Percentiles rank a stretch among this genome's conserved stretches.
Evolutionary conservation across 30 jellyfish, hydroid and myxozoan genomes (phyloP).

Genomic region (Pseudorhiza aurosa): DNA sequence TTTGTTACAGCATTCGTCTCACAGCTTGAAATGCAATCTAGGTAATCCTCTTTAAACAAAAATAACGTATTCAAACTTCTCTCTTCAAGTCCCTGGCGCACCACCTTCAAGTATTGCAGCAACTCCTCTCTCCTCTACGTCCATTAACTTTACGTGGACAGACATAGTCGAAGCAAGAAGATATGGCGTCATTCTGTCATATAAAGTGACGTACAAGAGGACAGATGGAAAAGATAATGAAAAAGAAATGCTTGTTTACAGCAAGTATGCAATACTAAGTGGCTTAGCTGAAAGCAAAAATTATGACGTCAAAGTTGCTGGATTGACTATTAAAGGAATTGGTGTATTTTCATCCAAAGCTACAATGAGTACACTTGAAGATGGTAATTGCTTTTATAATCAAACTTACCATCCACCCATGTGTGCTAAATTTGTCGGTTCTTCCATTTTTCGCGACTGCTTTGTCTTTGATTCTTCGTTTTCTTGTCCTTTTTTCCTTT

Average conservation of each 20-base stretch:
- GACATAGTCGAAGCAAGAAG: slow-evolving; percentile 1
- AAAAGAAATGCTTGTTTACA: neutral
- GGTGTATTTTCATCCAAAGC: slow-evolving; percentile 10
- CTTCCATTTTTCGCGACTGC: too few relatives aligned
- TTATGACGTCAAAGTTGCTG: slow-evolving; percentile 44
- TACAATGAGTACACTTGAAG: neutral
- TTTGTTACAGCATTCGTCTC: too few relatives aligned
- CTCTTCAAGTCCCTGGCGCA: slow-evolving; percentile 32
- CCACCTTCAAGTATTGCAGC: slow-evolving; percentile 26
- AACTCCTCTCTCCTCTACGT: neutral
- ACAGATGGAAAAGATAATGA: slow-evolving; percentile 11
- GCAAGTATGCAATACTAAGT: neutral
- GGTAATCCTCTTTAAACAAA: too few relatives aligned
- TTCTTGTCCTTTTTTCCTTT: too few relatives aligned
- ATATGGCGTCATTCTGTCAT: slow-evolving; percentile 23
- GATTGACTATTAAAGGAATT: slow-evolving; percentile 38
- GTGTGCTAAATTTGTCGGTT: too few relatives aligned
- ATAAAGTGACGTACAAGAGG: slow-evolving; percentile 17
- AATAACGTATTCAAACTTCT: too few relatives aligned
- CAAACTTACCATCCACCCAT: too few relatives aligned
- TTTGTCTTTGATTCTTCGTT: too few relatives aligned
- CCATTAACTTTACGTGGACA: slow-evolving; percentile 22
- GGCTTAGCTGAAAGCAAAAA: slow-evolving; percentile 12
- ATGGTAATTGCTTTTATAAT: slow-evolving; percentile 10
- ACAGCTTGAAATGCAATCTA: too few relatives aligned